phyloP scores from a whole-genome alignment of 2,888 invertebrate species.

The Clepsis dumicolana region DNA sequence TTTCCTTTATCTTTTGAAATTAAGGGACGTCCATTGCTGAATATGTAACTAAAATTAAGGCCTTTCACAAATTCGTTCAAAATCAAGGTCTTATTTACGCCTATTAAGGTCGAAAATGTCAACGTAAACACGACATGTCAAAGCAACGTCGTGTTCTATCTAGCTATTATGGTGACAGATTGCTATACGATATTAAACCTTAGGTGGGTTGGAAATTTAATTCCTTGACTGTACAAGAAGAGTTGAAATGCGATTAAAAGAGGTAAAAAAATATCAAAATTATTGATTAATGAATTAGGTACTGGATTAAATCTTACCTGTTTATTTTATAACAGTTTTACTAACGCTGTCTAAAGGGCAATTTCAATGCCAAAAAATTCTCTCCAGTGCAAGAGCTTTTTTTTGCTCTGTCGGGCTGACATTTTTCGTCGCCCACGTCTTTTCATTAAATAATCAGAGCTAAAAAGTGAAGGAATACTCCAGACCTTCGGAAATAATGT shows the following conservation, averaged over 20 bases:
- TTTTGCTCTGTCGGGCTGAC: neutral
- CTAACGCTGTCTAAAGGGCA: neutral
- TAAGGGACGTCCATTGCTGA: neutral
- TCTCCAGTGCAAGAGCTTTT: neutral
- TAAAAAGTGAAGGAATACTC: conserved; percentile 4
- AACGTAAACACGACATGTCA: too few species aligned
- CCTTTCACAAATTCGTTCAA: too few species aligned
- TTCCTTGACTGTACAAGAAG: too few species aligned
- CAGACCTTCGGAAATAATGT: neutral
- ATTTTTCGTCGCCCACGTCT: neutral
- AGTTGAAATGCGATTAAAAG: too few species aligned
- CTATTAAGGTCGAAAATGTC: too few species aligned
- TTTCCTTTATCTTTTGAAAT: neutral
- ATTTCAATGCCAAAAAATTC: neutral
- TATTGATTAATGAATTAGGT: neutral
- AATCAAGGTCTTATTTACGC: too few species aligned
- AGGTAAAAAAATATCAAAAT: too few species aligned
- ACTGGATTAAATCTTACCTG: neutral
- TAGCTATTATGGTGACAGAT: too few species aligned
- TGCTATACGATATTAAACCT: too few species aligned
- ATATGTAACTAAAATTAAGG: neutral
- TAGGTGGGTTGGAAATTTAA: too few species aligned
- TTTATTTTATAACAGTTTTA: neutral
- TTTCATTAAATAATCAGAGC: conserved; percentile 7
- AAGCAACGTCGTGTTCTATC: too few species aligned